Evolutionary conservation across 2,797 vertebrate genomes (phyloP).

Genomic region (Spinus olivaceus): DNA sequence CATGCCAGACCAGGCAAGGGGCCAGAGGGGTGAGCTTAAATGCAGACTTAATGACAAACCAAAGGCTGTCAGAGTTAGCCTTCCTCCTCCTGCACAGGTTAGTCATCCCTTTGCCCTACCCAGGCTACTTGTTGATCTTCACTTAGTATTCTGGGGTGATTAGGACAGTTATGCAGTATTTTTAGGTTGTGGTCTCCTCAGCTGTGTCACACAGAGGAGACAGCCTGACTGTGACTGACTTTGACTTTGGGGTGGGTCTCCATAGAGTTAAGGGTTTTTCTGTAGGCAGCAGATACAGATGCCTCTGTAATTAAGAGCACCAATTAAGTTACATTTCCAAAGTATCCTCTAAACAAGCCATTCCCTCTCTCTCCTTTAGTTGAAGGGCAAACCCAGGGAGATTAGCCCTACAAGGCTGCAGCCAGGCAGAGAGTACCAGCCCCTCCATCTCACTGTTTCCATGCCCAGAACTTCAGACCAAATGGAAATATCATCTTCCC

Average conservation of each 20-base stretch:
- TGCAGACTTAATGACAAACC: neutral
- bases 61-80: neutral
- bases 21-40: neutral
- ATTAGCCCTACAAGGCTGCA: neutral
- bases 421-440: neutral
- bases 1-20: neutral
- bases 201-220: neutral
- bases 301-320: neutral
- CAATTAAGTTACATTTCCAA: neutral
- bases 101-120: neutral
- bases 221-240: too few relatives aligned
- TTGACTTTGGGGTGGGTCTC: neutral
- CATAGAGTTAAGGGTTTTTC: neutral
- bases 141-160: neutral
- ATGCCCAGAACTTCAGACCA: neutral
- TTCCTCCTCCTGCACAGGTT: neutral
- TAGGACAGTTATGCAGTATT: neutral
- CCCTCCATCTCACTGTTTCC: neutral
- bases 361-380: neutral
- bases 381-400: neutral
- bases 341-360: neutral
- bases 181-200: neutral
- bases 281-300: neutral
- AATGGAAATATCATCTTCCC: neutral
- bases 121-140: neutral